Percentiles rank a stretch among this genome's conserved stretches.
Conservation (phyloP, 2,113 vertebrate species). For the Hypanus sabinus region DNA sequence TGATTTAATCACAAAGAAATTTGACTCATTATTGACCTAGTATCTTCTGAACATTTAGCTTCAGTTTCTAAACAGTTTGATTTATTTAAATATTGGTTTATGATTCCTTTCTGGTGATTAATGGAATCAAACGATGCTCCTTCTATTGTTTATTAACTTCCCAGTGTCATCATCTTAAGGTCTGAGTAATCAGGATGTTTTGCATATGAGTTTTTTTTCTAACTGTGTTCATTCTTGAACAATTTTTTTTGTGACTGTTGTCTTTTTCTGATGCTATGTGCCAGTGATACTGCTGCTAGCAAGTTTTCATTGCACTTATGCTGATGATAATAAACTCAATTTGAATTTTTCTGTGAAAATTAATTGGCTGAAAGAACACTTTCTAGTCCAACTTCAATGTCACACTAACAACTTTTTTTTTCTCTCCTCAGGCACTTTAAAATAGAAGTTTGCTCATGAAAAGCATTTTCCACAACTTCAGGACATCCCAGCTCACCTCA, state of each 20-base stretch:
- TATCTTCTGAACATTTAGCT: not conserved
- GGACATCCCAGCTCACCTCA: too few relatives aligned
- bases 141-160: not conserved
- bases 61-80: not conserved
- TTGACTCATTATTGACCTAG: not conserved
- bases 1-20: not conserved
- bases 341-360: too few relatives aligned
- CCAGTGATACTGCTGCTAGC: too few relatives aligned
- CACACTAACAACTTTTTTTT: not conserved
- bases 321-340: too few relatives aligned
- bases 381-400: not conserved
- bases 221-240: too few relatives aligned
- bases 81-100: not conserved
- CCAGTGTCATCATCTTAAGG: not conserved
- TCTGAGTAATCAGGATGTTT: not conserved
- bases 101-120: not conserved
- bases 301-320: too few relatives aligned
- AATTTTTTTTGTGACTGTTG: too few relatives aligned
- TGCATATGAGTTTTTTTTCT: not conserved
- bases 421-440: not conserved
- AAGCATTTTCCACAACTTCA: too few relatives aligned
- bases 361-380: not conserved
- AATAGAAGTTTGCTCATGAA: not conserved
- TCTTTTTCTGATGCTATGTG: too few relatives aligned
- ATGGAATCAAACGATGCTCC: not conserved